Conservation (phyloP, 2,113 vertebrate species). For the Chaenogobius annularis region DNA sequence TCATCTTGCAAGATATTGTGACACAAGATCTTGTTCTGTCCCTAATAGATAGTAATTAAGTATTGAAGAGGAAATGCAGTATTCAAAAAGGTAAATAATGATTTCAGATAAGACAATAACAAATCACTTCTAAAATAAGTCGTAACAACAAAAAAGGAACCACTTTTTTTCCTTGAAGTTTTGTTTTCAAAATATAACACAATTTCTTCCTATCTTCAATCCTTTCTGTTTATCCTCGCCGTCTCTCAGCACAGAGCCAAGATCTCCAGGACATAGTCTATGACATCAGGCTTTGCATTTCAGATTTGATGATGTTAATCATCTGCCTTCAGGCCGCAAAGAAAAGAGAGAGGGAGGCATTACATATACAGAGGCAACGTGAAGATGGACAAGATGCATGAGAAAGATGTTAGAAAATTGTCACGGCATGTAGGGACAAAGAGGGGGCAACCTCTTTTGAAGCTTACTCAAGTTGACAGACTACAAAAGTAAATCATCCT, state of each 20-base stretch:
- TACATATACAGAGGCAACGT: constrained; percentile 24
- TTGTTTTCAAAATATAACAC: background rate
- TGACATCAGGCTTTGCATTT: constrained; percentile 68
- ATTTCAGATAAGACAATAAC: too few relatives aligned
- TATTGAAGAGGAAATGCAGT: background rate
- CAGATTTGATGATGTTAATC: constrained; percentile 70
- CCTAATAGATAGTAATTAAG: too few relatives aligned
- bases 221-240: constrained; percentile 21
- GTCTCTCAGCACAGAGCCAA: constrained; percentile 27
- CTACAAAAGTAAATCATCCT: constrained; percentile 28
- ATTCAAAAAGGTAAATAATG: background rate
- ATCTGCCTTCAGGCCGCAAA: constrained; percentile 58
- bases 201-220: constrained; percentile 10
- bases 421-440: constrained; percentile 14
- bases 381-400: constrained; percentile 5
- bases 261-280: constrained; percentile 43
- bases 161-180: background rate
- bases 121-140: background rate
- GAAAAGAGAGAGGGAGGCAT: constrained; percentile 13
- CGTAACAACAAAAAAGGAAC: background rate
- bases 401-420: constrained; percentile 14
- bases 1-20: too few relatives aligned
- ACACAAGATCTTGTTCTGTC: too few relatives aligned
- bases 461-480: constrained; percentile 60
- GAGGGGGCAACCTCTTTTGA: constrained; percentile 47